Base-by-base conservation (phyloP, 2,888 invertebrate genomes). In the Drosophila kokeensis region DNA sequence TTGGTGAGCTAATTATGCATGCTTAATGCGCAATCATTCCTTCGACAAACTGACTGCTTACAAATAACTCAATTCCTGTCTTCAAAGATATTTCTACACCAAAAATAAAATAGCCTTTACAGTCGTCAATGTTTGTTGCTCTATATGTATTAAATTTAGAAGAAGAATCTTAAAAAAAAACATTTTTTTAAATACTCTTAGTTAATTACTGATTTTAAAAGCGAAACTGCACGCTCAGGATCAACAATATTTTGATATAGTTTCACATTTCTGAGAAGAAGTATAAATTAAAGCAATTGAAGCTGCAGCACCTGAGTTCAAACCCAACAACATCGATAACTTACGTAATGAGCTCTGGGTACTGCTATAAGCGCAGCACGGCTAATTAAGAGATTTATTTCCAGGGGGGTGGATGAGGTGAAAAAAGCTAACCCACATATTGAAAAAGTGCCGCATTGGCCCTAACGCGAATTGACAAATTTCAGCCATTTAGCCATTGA, bases 381-480 rank as follows among this genome's bases (percentile, higher is more conserved):
- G 63, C 79, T 82, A 85, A 85, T 85, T 84, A 84, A 81, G 85
- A 69, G 76, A 73, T 76, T 49, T 69, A 61, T 82, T 64, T 70
- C 68, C 63, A 24, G 32, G 29, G 7, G 15, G 48, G 29, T 40
- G 59, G 53, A 40, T 45, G 29, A 48, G 66, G 58, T 57, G 57
- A 27, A 27, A 50, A 55, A 32, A 27, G 38, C 53, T 15, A 4
- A 5, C 10, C 18, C 34, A 4, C 54, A 50, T 64, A 69, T 50
- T 81, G 79, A 81, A 78, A 78, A 78, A 80, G 61, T 87, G 76
- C 79, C 74, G 78, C 87, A 87, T 84, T 85, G 84, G 81, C 82
- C 84, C 79, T 85, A 87, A 87, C 85, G 76, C 75, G 70, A 82
- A 87, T 85, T 85, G 85, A 85, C 87, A 85, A 82, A 85, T 87